Evolutionary conservation across 2,797 vertebrate genomes (phyloP).

Genomic region (Semaprochilodus insignis): DNA sequence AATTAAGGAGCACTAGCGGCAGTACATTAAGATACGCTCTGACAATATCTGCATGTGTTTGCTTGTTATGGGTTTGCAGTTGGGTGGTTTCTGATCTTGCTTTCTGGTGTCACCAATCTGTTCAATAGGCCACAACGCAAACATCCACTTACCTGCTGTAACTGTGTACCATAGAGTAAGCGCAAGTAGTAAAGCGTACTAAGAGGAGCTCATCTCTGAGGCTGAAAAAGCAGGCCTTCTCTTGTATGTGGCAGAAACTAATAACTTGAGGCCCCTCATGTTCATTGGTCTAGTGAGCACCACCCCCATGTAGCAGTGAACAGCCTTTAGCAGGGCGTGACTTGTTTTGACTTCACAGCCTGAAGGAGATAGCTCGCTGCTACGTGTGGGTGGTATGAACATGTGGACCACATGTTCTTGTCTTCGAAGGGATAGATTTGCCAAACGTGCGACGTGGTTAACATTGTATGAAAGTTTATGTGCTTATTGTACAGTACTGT

Average conservation of each 20-base stretch:
- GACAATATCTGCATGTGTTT: slow-evolving; percentile 9
- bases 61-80: slow-evolving; percentile 15
- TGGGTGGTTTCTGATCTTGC: slow-evolving; percentile 1
- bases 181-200: neutral
- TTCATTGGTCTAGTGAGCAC: neutral
- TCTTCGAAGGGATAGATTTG: neutral
- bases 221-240: neutral
- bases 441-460: neutral
- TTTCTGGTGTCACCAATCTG: neutral
- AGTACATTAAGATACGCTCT: neutral
- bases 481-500: neutral
- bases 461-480: neutral
- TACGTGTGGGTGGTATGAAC: neutral
- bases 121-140: too few relatives aligned
- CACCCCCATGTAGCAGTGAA: neutral
- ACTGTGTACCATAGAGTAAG: neutral
- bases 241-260: neutral
- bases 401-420: neutral
- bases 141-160: neutral
- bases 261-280: neutral
- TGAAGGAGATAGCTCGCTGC: neutral
- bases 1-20: neutral
- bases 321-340: neutral
- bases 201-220: neutral
- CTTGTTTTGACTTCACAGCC: neutral